Base-by-base conservation (phyloP, 2,113 vertebrate genomes). In the Panthera uncia region DNA sequence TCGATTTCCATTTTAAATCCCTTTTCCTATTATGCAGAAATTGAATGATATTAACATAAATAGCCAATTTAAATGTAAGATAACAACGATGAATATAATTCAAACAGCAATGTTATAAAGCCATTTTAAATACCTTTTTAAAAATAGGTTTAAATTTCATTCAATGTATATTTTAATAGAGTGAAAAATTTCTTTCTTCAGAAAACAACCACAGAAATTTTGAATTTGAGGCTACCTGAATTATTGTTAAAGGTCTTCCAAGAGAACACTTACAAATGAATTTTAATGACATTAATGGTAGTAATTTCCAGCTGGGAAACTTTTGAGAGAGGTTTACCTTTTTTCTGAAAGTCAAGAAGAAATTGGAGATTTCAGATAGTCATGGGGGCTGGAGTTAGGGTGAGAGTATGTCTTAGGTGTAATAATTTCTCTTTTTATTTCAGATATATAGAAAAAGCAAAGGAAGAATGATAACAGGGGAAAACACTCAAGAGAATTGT, bases 1-100 rank as follows among this genome's bases (percentile, higher is more conserved):
- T 89, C 94, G 71, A 98, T 97, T 97, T 97, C 93, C 97, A 96
- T 97, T 97, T 97, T 94, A 97, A 97, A 98, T 98, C 93, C 36
- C 80, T 68, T 97, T 87, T 94, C 71, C 33, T 92, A 95, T 98
- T 98, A 91, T 97, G 92, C 93, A 98, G 82, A 97, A 95, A 83
- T 66, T 82, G 96, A 95, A 95, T 84, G 92, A 97, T 96, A 98
- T 97, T 98, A 98, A 97, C 96, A 97, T 97, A 98, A 98, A 97
- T 91, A 97, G 94, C 90, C 95, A 63, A 97, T 97, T 97, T 97
- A 98, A 98, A 97, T 98, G 96, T 98, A 97, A 96, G 95, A 94
- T 97, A 98, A 97, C 92, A 96, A 91, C 88, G 92, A 98, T 95
- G 97, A 94, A 36, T 93, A 89, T 92, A 97, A 97, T 97, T 97